Evolutionary conservation across 1,140 invertebrate species (phyloP).

Genomic region (Bicyclus anynana): DNA sequence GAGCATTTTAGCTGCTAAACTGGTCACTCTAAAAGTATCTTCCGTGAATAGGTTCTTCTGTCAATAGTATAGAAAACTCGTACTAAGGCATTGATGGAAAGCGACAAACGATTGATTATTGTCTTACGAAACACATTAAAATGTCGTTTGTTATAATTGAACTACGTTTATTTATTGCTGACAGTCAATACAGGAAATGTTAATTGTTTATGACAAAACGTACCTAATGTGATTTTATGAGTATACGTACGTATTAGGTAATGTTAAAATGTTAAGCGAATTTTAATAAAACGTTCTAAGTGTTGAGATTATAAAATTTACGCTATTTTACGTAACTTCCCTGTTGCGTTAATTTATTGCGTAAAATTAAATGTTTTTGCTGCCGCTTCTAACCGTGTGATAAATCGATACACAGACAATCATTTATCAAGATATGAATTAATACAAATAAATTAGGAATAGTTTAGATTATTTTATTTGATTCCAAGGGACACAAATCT

Average conservation of each 20-base stretch:
- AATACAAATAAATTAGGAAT: too few relatives aligned
- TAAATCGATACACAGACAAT: too few relatives aligned
- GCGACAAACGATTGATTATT: constrained; percentile 19
- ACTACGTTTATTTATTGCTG: background rate
- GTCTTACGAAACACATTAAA: constrained; percentile 8
- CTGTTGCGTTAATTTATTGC: background rate
- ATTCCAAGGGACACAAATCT: too few relatives aligned
- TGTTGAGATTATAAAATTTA: background rate
- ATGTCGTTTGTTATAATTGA: constrained; percentile 7
- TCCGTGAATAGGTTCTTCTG: too few relatives aligned
- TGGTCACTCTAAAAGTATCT: too few relatives aligned
- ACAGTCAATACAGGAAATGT: background rate
- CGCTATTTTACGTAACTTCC: background rate
- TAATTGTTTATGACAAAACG: constrained; percentile 3
- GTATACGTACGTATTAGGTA: background rate
- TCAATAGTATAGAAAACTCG: too few relatives aligned
- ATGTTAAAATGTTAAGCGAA: background rate
- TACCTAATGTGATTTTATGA: background rate
- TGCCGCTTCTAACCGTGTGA: too few relatives aligned
- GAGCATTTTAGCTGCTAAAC: too few relatives aligned
- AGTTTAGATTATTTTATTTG: too few relatives aligned
- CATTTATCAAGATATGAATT: too few relatives aligned
- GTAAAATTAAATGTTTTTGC: too few relatives aligned
- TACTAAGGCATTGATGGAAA: constrained; percentile 27
- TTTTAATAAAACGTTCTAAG: background rate